phyloP scores from a whole-genome alignment of 2,888 invertebrate species.

The Latrodectus hesperus region DNA sequence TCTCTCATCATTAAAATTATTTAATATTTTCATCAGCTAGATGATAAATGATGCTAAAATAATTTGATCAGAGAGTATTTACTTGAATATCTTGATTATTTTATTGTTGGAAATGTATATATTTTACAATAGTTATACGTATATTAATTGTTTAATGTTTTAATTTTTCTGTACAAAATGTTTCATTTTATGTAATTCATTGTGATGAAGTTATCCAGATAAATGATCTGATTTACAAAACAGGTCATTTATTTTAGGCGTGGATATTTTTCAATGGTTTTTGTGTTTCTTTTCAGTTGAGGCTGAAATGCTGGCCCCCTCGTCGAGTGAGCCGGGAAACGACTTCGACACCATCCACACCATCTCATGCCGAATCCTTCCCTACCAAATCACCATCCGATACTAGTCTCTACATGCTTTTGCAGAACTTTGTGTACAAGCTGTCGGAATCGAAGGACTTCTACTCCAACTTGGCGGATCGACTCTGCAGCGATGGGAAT shows the following conservation, averaged over 20 bases:
- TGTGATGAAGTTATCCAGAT: neutral
- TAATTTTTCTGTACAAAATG: too few relatives aligned
- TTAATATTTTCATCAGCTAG: too few relatives aligned
- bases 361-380: neutral
- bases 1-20: too few relatives aligned
- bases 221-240: neutral
- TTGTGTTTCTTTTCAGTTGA: conserved; percentile 60
- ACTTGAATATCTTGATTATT: too few relatives aligned
- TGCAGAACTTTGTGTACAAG: conserved; percentile 71
- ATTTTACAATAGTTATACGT: too few relatives aligned
- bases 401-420: conserved; percentile 64
- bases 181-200: too few relatives aligned
- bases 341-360: conserved; percentile 7
- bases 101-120: too few relatives aligned
- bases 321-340: conserved; percentile 60
- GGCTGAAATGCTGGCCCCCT: conserved; percentile 69
- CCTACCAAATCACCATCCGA: conserved; percentile 2
- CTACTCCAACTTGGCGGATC: conserved; percentile 87
- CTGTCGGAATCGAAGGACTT: conserved; percentile 83
- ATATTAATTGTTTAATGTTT: too few relatives aligned
- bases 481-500: conserved; percentile 83
- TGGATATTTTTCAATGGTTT: neutral
- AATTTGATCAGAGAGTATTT: too few relatives aligned
- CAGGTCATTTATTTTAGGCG: too few relatives aligned
- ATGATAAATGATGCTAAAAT: too few relatives aligned